Percentiles rank a stretch among this genome's conserved stretches.
Evolutionary conservation across 2,888 invertebrate genomes (phyloP).

Genomic region (Meandrusa payeni): DNA sequence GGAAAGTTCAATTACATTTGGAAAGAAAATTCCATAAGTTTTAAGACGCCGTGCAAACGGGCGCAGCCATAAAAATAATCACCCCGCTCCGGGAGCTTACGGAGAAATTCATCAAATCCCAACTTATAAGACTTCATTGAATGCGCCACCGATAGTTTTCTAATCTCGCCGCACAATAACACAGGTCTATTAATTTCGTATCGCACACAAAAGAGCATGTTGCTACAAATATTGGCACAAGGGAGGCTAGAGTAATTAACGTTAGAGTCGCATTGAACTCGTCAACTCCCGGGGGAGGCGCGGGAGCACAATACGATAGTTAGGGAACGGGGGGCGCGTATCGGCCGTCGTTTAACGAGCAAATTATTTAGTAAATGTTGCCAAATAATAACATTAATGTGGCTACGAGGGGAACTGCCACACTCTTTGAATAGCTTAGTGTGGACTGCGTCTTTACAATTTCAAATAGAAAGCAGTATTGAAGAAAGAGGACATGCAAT

Average conservation of each 20-base stretch:
- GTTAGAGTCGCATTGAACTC: constrained; percentile 62
- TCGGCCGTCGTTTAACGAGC: constrained; percentile 76
- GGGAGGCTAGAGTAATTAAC: constrained; percentile 68
- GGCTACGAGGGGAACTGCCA: constrained; percentile 40
- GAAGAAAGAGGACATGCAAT: too few species aligned
- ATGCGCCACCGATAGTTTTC: constrained; percentile 49
- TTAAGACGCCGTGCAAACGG: constrained; percentile 3
- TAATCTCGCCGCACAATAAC: constrained; percentile 54
- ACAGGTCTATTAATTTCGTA: constrained; percentile 64
- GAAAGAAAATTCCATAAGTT: constrained; percentile 15
- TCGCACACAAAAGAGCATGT: constrained; percentile 68
- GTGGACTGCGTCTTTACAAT: too few species aligned
- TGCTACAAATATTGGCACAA: constrained; percentile 70
- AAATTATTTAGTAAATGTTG: constrained; percentile 80
- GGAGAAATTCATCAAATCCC: constrained; percentile 56
- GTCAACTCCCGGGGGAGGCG: constrained; percentile 59
- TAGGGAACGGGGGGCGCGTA: constrained; percentile 60
- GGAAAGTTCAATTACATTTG: too few species aligned
- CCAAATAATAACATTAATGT: constrained; percentile 78
- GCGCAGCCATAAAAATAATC: constrained; percentile 30
- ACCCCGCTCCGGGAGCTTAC: constrained; percentile 34
- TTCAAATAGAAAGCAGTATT: too few species aligned
- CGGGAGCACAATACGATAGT: constrained; percentile 72
- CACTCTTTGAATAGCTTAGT: neutral
- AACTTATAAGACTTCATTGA: constrained; percentile 53